phyloP scores from a whole-genome alignment of 2,797 vertebrate genomes.

The Ptychadena robeensis region DNA sequence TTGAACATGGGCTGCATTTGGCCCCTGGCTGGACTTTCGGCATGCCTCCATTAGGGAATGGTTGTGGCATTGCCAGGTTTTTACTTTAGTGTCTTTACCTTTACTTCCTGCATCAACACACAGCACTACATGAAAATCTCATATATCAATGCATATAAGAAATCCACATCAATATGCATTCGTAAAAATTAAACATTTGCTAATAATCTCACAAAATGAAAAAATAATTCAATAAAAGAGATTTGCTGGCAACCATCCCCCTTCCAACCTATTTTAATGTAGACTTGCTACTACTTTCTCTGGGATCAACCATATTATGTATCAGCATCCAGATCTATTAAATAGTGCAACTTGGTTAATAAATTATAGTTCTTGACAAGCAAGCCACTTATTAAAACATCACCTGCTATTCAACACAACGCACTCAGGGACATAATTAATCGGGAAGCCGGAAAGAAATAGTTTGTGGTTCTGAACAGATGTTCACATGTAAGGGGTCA shows the following conservation, averaged over 20 bases:
- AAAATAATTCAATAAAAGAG: no score
- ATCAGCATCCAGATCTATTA: not conserved
- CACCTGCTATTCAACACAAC: not conserved
- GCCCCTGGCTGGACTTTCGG: no score
- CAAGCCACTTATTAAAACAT: constrained; percentile 1
- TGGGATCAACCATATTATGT: not conserved
- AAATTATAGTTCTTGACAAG: constrained; percentile 5
- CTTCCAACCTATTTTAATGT: not conserved
- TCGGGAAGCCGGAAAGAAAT: not conserved
- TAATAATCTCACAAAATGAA: no score
- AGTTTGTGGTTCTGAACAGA: not conserved
- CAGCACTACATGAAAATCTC: no score
- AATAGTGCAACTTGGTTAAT: not conserved
- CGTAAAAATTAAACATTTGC: no score
- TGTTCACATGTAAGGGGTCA: not conserved
- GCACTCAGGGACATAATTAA: not conserved
- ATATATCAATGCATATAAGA: no score
- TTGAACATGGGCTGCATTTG: no score
- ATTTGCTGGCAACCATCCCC: not conserved
- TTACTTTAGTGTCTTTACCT: no score
- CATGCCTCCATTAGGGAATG: no score
- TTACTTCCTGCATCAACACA: no score
- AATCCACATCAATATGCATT: no score
- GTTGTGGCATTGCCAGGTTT: no score
- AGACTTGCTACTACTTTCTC: not conserved